These are phyloP conservation scores for Artibeus lituratus DNA, from an alignment of 2,797 vertebrate species.

Conservation along the genomic window DNA sequence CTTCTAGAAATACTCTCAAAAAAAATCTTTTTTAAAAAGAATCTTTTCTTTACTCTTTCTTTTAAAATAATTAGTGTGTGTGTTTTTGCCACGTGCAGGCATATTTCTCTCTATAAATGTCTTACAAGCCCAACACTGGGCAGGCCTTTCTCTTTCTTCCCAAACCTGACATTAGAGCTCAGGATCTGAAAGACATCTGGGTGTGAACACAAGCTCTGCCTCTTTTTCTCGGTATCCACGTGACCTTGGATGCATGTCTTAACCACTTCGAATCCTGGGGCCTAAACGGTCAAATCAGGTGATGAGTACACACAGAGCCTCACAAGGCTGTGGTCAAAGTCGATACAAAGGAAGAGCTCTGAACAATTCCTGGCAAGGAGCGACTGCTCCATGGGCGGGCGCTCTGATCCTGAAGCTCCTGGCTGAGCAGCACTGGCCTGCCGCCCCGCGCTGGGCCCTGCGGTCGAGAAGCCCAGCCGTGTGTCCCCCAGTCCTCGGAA, in stretches of 20 bases:
- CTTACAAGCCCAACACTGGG: neutral
- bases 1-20: neutral
- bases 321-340: neutral
- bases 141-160: neutral
- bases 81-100: neutral
- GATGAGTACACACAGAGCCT: neutral
- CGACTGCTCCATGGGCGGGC: rapidly evolving
- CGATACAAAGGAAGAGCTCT: neutral
- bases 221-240: neutral
- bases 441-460: rapidly evolving
- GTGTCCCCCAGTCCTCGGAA: neutral
- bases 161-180: neutral
- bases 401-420: neutral
- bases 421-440: neutral
- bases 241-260: neutral
- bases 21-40: neutral
- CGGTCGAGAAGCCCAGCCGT: rapidly evolving
- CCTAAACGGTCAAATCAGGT: neutral
- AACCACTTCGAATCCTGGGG: neutral
- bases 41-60: no score
- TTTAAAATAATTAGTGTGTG: neutral
- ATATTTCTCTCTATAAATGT: neutral
- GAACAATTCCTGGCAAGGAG: neutral
- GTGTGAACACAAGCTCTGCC: neutral
- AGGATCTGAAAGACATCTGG: neutral